Evolutionary conservation across 2,797 vertebrate species (phyloP).

Genomic region (Neomorphus geoffroyi): DNA sequence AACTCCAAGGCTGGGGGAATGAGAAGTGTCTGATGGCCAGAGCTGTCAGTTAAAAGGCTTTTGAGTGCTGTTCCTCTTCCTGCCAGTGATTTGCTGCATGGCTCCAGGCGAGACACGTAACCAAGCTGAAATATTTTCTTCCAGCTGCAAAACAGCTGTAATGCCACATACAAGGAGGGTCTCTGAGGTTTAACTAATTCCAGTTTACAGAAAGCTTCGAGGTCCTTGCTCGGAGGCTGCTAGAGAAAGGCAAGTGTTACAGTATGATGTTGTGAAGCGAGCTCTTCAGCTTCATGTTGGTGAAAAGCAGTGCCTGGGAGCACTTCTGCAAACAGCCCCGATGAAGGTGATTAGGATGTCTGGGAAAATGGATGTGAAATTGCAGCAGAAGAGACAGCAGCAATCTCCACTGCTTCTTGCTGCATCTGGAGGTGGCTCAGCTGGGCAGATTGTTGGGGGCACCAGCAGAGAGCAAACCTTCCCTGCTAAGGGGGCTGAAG

Average conservation of each 20-base stretch:
- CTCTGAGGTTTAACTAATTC: neutral
- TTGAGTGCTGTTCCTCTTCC: conserved; percentile 22
- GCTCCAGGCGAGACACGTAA: neutral
- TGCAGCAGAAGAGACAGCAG: neutral
- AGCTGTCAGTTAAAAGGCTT: neutral
- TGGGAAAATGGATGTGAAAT: neutral
- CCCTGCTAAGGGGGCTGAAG: neutral
- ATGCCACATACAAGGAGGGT: neutral
- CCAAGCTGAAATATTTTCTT: conserved; percentile 25
- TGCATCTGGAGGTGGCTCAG: too few species aligned
- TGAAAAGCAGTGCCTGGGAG: neutral
- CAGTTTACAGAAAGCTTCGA: neutral
- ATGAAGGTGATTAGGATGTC: neutral
- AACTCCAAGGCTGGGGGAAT: neutral
- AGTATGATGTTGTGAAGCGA: neutral
- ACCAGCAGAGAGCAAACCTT: neutral
- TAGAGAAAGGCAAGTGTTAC: neutral
- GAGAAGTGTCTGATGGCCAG: neutral
- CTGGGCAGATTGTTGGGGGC: too few species aligned
- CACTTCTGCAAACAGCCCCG: neutral
- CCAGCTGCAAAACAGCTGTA: conserved; percentile 5
- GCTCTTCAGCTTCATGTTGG: neutral
- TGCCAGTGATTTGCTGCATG: conserved; percentile 8
- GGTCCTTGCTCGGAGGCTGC: neutral
- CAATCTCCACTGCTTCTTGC: neutral